Evolutionary conservation across 2,888 invertebrate species (phyloP).

Genomic region (Trichopria drosophilae): DNA sequence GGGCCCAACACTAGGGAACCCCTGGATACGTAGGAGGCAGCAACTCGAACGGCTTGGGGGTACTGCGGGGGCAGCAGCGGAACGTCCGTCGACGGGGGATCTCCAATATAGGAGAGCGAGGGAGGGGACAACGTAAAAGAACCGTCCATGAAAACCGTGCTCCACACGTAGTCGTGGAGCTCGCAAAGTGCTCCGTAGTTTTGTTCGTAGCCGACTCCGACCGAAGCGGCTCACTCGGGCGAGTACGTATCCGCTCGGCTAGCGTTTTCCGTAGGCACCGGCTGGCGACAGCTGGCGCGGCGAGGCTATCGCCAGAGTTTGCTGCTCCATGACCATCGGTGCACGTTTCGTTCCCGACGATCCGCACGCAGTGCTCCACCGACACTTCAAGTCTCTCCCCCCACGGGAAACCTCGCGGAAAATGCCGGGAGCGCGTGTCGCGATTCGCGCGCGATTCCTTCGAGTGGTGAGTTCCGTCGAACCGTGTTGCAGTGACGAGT

Average conservation of each 20-base stretch:
- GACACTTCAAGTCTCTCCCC: background rate
- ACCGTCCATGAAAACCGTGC: no score
- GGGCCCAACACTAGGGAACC: no score
- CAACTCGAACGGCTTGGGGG: constrained; percentile 14
- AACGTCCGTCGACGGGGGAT: background rate
- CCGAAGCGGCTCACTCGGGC: constrained; percentile 48
- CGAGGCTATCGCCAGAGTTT: constrained; percentile 46
- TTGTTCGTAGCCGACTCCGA: constrained; percentile 46
- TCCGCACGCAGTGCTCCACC: constrained; percentile 32
- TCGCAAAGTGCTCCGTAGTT: constrained; percentile 43
- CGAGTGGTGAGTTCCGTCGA: constrained; percentile 23
- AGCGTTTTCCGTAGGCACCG: constrained; percentile 41
- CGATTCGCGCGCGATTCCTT: constrained; percentile 7
- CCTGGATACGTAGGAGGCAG: no score
- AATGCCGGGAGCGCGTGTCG: no score
- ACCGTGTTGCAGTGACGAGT: constrained; percentile 6
- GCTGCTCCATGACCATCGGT: constrained; percentile 53
- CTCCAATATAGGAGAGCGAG: constrained; percentile 4
- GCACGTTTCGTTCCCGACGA: no score
- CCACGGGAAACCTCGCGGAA: background rate
- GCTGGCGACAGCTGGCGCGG: constrained; percentile 46
- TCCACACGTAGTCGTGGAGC: no score
- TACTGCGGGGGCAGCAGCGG: constrained; percentile 6
- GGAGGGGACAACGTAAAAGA: constrained; percentile 29
- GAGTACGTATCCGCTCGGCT: constrained; percentile 41